Base-by-base conservation (phyloP, 2,113 vertebrate genomes). In the Agelaius tricolor region DNA sequence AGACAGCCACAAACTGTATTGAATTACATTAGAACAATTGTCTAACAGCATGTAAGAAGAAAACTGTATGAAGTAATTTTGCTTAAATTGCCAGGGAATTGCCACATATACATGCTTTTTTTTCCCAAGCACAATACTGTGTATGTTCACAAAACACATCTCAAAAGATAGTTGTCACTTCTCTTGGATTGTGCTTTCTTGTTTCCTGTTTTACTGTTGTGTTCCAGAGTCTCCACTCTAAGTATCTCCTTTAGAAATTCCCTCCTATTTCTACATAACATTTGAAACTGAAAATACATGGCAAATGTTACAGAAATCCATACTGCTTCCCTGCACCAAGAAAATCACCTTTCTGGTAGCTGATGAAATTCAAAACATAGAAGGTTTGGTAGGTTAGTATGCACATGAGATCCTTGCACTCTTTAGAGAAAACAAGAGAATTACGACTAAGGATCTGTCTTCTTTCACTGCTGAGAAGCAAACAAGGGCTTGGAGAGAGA, bases 1-100 rank as follows among this genome's bases (percentile, higher is more conserved):
- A 98, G 96, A 55, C 89, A 98, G 96, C 96, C 98, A 97, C 97
- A 97, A 91, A 97, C 86, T 75, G 58, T 96, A 97, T 95, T 96
- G 86, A 92, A 94, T 98, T 98, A 96, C 97, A 89, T 78, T 95
- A 87, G 55, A 79, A 72, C 85, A 31, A 96, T 87, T 96, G 94
- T 96, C 94, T 97, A 94, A 90, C 84, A 84, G 84, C 91, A 90
- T 59, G 71, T 87, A 93, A 95, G 94, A 94, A 93, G 86, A 95
- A 97, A 97, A 90, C 86, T 92, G 76, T 78, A 96, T 90, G 87
- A 96, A 93, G 89, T 84, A 78, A 95, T 91, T 75, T 80, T 63
- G 88, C 93, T 90, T 91, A 77, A 84, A 61, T 95, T 90, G 84
- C 81, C 80, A 82, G 63, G 31, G 80, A 96, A 74, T 86, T 92